Conservation (phyloP, 1,140 invertebrate genomes). For the Drosophila saltans region DNA sequence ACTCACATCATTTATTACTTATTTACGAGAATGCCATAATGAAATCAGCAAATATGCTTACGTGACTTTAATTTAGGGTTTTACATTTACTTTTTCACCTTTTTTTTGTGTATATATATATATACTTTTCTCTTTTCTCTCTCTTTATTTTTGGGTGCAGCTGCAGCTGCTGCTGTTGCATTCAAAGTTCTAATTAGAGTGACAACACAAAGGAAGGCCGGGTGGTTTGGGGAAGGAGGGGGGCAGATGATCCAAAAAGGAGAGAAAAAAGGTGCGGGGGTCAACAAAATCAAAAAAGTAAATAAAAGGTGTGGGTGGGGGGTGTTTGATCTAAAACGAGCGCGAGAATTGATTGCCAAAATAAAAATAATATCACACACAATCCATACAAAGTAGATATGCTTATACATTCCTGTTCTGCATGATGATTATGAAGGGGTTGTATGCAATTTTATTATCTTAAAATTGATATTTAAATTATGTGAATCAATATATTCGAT, state of each 20-base stretch:
- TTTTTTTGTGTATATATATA: conserved; percentile 15
- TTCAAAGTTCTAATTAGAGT: conserved; percentile 68
- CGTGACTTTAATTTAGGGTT: conserved; percentile 65
- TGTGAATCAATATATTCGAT: too few relatives aligned
- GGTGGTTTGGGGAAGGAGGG: not conserved
- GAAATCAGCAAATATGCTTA: conserved; percentile 76
- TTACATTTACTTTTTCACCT: conserved; percentile 36
- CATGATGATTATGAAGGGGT: not conserved
- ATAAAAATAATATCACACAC: not conserved
- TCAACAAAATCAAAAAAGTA: not conserved
- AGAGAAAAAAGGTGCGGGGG: conserved; percentile 37
- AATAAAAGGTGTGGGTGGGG: not conserved
- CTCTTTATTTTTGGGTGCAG: conserved; percentile 53
- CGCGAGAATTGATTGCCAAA: conserved; percentile 10
- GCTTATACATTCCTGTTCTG: not conserved
- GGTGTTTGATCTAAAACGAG: not conserved
- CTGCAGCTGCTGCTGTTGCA: conserved; percentile 35
- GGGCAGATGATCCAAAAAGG: conserved; percentile 19
- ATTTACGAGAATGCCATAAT: conserved; percentile 59
- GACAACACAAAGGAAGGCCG: conserved; percentile 19
- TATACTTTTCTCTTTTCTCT: conserved; percentile 19
- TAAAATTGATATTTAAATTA: too few relatives aligned
- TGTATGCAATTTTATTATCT: not conserved
- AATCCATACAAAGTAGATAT: not conserved
- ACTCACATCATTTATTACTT: conserved; percentile 11